These are phyloP conservation scores for Sceloporus undulatus DNA, from an alignment of 2,113 vertebrate species.

Conservation along the genomic window DNA sequence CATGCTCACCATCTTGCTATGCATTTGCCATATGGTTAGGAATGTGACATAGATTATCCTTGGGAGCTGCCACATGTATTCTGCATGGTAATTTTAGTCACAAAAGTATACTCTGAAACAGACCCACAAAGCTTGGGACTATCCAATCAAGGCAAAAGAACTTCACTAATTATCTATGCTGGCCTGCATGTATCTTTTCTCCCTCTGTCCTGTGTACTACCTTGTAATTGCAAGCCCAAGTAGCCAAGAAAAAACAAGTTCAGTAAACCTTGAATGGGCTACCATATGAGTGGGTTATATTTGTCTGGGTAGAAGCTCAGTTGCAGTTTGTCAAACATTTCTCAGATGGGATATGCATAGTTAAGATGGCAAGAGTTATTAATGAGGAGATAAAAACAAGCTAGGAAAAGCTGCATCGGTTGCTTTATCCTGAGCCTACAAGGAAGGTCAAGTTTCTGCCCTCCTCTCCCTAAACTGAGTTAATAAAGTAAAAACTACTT, in stretches of 20 bases:
- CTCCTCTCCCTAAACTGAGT: too few relatives aligned
- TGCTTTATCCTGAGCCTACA: too few relatives aligned
- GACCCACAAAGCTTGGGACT: background rate
- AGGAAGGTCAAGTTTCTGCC: too few relatives aligned
- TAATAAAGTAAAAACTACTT: too few relatives aligned
- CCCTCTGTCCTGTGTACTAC: background rate
- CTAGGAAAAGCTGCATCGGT: too few relatives aligned
- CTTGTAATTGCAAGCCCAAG: background rate
- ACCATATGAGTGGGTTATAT: background rate
- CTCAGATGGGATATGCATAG: too few relatives aligned
- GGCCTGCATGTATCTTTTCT: too few relatives aligned
- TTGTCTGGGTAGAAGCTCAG: background rate
- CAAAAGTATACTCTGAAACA: background rate
- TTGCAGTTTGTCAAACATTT: too few relatives aligned
- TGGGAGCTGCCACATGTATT: background rate
- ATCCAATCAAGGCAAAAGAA: background rate
- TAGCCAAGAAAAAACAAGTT: background rate
- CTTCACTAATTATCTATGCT: background rate
- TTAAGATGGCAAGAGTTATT: too few relatives aligned
- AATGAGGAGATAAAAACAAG: too few relatives aligned
- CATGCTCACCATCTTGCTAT: background rate
- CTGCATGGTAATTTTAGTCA: background rate
- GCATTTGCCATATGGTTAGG: slow-evolving; percentile 2
- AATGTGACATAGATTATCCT: background rate
- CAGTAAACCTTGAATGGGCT: background rate